Evolutionary conservation across 1,140 invertebrate genomes (phyloP), one percentile per base, ranked within the genome.

Genomic region (Arctopsyche grandis): DNA sequence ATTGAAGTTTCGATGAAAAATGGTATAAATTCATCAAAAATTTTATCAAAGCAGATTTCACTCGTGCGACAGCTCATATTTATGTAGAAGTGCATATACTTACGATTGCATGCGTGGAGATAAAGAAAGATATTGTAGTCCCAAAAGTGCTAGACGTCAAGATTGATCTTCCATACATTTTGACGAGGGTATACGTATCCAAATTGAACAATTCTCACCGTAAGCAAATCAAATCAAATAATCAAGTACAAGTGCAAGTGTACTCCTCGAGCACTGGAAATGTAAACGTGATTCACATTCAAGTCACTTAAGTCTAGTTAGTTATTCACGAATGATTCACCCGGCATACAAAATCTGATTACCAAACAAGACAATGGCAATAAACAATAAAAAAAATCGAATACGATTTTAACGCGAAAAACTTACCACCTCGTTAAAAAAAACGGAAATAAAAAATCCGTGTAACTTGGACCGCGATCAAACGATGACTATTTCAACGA

Each of bases 401-500:
- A 4, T 38, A n/a, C n/a, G n/a, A n/a, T 38, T 1, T 38, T 38
- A 38, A 38, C 1, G 7, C 29, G 29, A 38, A 38, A 38, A 38
- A 38, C 29, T 38, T 38, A 38, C 29, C 29, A 38, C 29, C 3
- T 38, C 7, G 29, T 38, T 38, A 38, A 38, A 38, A 38, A 38
- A 38, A 38, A 38, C 1, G 29, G 29, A 38, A 38, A 38, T 38
- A 38, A 38, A 38, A 38, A 60, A 60, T 19, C n/a, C 16, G n/a
- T 60, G 56, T 60, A 19, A 3, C 9, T 9, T 19, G 7, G 16
- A 19, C 9, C 1, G 21, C 21, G 16, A 60, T 16, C 21, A 60
- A 60, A 60, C 56, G 56, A 60, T 60, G 56, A 60, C 56, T 60
- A 16, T 60, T 38, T 56, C 44, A 19, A n/a, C 56, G 56, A 21